These are phyloP conservation scores for Cyclina sinensis DNA, from an alignment of 1,140 invertebrate genomes.

Conservation along the genomic window DNA sequence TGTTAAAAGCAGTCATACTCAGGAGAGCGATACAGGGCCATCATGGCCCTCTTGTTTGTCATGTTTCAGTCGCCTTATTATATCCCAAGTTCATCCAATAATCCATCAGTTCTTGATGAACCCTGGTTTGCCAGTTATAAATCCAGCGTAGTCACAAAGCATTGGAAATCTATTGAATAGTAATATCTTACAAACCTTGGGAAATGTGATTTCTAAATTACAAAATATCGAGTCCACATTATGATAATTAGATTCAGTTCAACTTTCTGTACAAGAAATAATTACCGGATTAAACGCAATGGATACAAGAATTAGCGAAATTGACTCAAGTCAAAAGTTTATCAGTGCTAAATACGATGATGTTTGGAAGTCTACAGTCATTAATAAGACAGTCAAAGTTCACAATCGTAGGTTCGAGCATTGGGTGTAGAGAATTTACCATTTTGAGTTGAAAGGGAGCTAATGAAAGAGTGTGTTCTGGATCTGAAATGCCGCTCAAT, in stretches of 20 bases:
- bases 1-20: too few relatives aligned
- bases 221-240: neutral
- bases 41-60: too few relatives aligned
- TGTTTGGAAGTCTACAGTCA: neutral
- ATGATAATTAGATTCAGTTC: neutral
- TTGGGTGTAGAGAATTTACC: neutral
- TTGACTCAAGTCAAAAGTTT: neutral
- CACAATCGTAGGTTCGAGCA: neutral
- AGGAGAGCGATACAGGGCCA: too few relatives aligned
- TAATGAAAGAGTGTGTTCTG: neutral
- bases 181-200: too few relatives aligned
- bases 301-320: slow-evolving; percentile 6
- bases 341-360: slow-evolving; percentile 6
- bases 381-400: neutral
- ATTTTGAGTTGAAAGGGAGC: neutral
- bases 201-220: too few relatives aligned
- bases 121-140: too few relatives aligned
- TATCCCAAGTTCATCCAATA: too few relatives aligned
- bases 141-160: too few relatives aligned
- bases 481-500: slow-evolving; percentile 36
- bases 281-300: neutral
- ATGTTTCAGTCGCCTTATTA: too few relatives aligned
- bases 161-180: too few relatives aligned
- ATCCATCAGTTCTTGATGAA: too few relatives aligned
- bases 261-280: too few relatives aligned